Base-by-base conservation (phyloP, 1,140 invertebrate species). In the Orius insidiosus region DNA sequence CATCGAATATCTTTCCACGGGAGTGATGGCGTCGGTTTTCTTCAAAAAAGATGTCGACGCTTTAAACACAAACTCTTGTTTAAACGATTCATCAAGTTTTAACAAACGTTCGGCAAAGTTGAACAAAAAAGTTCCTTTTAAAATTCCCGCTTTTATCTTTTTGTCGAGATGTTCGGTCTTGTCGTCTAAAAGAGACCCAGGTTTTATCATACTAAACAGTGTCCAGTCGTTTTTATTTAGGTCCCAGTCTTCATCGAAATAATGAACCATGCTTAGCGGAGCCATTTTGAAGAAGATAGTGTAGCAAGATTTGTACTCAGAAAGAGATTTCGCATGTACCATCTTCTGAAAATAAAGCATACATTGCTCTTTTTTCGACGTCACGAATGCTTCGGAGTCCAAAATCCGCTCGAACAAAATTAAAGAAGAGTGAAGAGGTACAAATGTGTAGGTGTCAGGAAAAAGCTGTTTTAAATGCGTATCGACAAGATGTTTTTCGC, bases 241-340 rank as follows among this genome's bases (percentile, higher is more conserved):
- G n/a, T 43, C 41, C 41, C 41, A 43, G 5, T 43, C 41, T n/a
- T 43, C n/a, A 31, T 43, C 31, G 24, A 43, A 43, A 11, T 43
- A 43, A 30, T 43, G 18, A n/a, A 43, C 18, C 10, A 43, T 11
- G 41, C 19, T 30, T 2, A 30, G 14, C 3, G 41, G 41, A 8
- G 24, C 41, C 10, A 43, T 18, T 31, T 43, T 43, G 14, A 10
- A 43, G 30, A 43, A 43, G 5, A 43, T 6, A 2, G 41, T 24
- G n/a, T 43, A 43, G 31, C 19, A 30, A n/a, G 31, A 10, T 32
- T 43, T 43, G 14, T 30, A 43, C 24, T 43, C 41, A 5, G 24
- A 18, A n/a, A 43, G 31, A 15, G 41, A 30, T 43, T 43, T 43
- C 5, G 24, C 11, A 15, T 43, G 41, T 24, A 31, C 19, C 41